A percentile compares a stretch with the other conserved stretches of the same genome.
Evolutionary conservation across 2,888 invertebrate genomes (phyloP).

Genomic region (Callimorpha dominula): DNA sequence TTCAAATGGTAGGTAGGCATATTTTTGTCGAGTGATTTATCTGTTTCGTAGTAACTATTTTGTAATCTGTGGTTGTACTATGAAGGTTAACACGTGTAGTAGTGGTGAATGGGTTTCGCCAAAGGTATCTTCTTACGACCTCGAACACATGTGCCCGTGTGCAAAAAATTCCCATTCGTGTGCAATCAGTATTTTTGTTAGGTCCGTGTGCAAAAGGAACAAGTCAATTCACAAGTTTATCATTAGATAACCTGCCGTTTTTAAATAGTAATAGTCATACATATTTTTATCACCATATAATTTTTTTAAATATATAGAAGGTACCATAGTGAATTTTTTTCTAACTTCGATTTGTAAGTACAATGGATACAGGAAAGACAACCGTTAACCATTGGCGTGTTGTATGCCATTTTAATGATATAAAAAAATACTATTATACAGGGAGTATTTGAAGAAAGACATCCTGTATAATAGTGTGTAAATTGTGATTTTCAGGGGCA

Average conservation of each 20-base stretch:
- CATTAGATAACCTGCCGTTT: conserved; percentile 8
- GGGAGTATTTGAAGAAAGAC: no score
- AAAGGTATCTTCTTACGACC: conserved; percentile 9
- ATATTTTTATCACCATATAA: neutral
- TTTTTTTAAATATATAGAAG: no score
- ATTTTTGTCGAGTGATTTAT: no score
- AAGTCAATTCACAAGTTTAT: neutral
- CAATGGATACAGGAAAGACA: no score
- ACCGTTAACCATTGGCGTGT: no score
- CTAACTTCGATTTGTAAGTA: neutral
- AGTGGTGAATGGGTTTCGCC: neutral
- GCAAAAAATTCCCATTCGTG: conserved; percentile 11
- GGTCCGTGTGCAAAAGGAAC: conserved; percentile 13
- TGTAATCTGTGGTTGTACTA: neutral
- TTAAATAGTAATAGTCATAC: neutral
- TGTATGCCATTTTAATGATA: no score
- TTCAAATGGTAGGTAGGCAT: no score
- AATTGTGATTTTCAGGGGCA: no score
- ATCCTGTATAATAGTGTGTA: no score
- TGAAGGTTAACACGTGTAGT: neutral
- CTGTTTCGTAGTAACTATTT: no score
- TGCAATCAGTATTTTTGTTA: neutral
- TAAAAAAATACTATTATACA: no score
- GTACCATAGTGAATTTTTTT: neutral
- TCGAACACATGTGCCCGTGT: neutral